Evolutionary conservation across 1,140 invertebrate species (phyloP).

Genomic region (Dolichoris vasculosae): DNA sequence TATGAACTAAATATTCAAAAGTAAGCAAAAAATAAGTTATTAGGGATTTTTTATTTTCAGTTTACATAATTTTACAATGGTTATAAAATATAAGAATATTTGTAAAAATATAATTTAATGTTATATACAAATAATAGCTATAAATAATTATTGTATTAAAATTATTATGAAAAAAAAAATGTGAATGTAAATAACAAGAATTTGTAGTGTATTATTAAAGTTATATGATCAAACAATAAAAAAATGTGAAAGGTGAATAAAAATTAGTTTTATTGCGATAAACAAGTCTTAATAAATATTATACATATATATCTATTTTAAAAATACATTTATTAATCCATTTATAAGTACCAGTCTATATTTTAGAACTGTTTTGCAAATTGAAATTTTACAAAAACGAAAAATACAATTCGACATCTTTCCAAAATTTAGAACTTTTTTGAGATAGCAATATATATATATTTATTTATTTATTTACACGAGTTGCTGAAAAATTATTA

Average conservation of each 20-base stretch:
- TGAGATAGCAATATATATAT: constrained; percentile 25
- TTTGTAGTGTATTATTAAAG: constrained; percentile 27
- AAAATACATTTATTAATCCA: constrained; percentile 29
- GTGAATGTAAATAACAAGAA: constrained; percentile 42
- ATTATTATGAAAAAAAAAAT: constrained; percentile 24
- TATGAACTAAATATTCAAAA: background rate
- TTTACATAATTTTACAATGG: constrained; percentile 37
- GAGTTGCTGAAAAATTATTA: background rate
- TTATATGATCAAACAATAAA: constrained; percentile 7
- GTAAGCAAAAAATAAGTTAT: background rate
- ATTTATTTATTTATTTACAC: constrained; percentile 37
- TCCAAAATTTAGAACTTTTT: constrained; percentile 25
- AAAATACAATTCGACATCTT: constrained; percentile 2
- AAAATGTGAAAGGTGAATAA: background rate
- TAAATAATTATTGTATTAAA: constrained; percentile 3
- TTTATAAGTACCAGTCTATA: constrained; percentile 18
- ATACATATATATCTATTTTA: constrained; percentile 29
- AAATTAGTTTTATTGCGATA: constrained; percentile 25
- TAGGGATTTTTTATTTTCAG: constrained; percentile 40
- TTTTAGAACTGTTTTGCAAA: background rate
- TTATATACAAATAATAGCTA: constrained; percentile 42
- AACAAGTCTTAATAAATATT: constrained; percentile 13
- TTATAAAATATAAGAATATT: constrained; percentile 33
- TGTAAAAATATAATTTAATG: constrained; percentile 22
- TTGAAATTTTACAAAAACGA: background rate